These are phyloP conservation scores for Sapajus apella DNA, from an alignment of 2,113 vertebrate species.

Conservation along the genomic window DNA sequence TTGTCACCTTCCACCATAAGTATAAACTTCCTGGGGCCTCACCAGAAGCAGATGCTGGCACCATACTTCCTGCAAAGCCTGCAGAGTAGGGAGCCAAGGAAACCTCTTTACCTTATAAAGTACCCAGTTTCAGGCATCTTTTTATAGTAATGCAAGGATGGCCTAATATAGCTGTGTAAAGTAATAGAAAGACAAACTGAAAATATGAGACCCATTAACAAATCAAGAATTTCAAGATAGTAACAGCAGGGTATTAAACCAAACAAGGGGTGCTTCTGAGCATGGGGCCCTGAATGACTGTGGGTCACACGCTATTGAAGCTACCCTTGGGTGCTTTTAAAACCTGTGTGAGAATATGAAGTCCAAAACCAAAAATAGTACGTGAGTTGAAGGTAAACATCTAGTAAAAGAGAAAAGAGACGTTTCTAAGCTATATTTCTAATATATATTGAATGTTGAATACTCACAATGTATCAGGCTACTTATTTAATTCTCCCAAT, in stretches of 20 bases:
- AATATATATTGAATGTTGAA: neutral
- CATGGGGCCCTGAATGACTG: neutral
- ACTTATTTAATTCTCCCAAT: neutral
- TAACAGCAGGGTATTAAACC: neutral
- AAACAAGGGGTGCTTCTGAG: no score
- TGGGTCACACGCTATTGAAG: neutral
- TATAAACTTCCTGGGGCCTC: no score
- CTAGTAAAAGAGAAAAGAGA: neutral
- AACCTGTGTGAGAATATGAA: neutral
- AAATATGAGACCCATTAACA: neutral
- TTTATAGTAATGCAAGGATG: no score
- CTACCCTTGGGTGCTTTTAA: neutral
- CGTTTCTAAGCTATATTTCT: no score
- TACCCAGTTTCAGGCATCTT: no score
- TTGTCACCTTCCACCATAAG: no score
- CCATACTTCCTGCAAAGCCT: no score
- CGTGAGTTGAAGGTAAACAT: neutral
- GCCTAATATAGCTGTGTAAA: neutral
- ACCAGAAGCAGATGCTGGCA: no score
- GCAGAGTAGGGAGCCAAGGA: no score
- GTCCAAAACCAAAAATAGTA: neutral
- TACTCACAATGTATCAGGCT: neutral
- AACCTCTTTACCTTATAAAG: no score
- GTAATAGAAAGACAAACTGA: neutral
- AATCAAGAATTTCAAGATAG: neutral